Evolutionary conservation across 2,888 invertebrate genomes (phyloP).

Genomic region (Acanthoscelides obtectus): DNA sequence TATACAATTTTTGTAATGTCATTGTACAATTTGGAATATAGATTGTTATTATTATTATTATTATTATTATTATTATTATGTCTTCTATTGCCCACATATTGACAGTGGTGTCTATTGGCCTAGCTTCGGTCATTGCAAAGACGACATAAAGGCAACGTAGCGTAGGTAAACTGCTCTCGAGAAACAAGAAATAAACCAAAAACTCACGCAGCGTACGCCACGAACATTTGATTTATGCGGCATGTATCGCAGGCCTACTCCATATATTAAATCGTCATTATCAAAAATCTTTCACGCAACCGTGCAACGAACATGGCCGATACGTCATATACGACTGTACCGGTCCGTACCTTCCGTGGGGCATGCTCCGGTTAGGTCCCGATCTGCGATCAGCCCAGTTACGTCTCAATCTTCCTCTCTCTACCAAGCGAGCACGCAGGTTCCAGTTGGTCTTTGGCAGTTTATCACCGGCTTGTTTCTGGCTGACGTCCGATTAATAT

Average conservation of each 20-base stretch:
- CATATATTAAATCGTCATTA: background rate
- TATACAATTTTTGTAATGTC: too few species aligned
- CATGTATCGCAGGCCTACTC: background rate
- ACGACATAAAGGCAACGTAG: too few species aligned
- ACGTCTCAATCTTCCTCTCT: slow-evolving; percentile 43
- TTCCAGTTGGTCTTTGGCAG: slow-evolving; percentile 47
- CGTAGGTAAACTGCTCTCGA: too few species aligned
- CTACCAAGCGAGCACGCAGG: slow-evolving; percentile 43
- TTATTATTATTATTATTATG: too few species aligned
- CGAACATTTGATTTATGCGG: background rate
- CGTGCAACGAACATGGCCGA: background rate
- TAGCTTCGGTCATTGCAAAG: too few species aligned
- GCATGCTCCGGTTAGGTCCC: too few species aligned
- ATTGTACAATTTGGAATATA: too few species aligned
- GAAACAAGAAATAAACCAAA: background rate
- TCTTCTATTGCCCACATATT: too few species aligned
- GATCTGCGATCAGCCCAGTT: too few species aligned
- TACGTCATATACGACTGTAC: background rate
- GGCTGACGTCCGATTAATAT: slow-evolving; percentile 50
- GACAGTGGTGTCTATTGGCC: too few species aligned
- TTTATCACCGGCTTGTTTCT: slow-evolving; percentile 49
- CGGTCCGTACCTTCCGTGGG: slow-evolving; percentile 12
- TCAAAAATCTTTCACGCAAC: background rate
- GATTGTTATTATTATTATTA: too few species aligned
- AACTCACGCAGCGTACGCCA: background rate